These are phyloP conservation scores for Gobio occitaniae DNA, from an alignment of 2,797 vertebrate genomes.

Conservation along the genomic window DNA sequence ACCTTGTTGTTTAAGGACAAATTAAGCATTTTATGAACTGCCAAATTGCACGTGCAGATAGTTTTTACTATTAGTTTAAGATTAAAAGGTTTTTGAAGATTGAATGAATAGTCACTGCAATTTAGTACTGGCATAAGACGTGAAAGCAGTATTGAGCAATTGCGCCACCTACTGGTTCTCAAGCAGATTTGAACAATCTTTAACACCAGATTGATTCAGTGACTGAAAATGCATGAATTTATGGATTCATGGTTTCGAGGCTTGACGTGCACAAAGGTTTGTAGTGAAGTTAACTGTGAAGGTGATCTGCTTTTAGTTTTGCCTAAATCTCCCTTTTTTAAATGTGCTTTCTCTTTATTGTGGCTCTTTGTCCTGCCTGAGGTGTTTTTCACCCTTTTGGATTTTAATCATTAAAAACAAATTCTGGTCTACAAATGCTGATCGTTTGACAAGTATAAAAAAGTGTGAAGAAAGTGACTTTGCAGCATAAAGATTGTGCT, in stretches of 20 bases:
- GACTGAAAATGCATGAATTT: not conserved
- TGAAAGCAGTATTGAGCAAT: not conserved
- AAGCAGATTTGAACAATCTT: too few species aligned
- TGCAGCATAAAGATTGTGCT: not conserved
- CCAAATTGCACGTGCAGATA: not conserved
- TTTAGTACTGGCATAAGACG: not conserved
- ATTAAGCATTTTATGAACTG: not conserved
- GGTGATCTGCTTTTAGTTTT: not conserved
- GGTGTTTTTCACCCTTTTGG: not conserved
- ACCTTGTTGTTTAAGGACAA: not conserved
- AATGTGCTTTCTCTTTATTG: not conserved
- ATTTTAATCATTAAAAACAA: not conserved
- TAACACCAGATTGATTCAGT: not conserved
- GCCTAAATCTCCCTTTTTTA: not conserved
- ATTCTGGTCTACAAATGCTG: not conserved
- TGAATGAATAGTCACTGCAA: not conserved
- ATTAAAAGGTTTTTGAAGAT: not conserved
- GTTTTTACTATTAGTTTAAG: not conserved
- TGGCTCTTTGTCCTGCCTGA: not conserved
- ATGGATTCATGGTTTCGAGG: too few species aligned
- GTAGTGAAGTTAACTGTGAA: not conserved
- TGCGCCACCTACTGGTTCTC: slow-evolving; percentile 14
- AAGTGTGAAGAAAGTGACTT: not conserved
- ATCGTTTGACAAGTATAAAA: not conserved
- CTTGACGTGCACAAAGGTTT: not conserved